Evolutionary conservation across 2,888 invertebrate genomes (phyloP).

Genomic region (Dinocampus coccinellae): DNA sequence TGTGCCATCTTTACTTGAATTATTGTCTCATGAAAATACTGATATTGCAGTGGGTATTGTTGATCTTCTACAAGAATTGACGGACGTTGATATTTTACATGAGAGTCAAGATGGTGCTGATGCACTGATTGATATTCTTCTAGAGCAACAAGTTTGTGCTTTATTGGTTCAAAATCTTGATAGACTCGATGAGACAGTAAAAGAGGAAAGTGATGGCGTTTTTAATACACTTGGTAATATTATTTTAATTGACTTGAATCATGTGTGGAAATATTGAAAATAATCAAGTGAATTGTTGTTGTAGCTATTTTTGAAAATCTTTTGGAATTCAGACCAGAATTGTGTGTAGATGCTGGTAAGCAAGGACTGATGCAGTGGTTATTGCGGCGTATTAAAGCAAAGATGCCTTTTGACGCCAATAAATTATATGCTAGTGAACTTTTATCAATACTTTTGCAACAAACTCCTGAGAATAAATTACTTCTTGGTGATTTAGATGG

Average conservation of each 20-base stretch:
- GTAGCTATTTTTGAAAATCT: conserved; percentile 94
- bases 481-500: conserved; percentile 93
- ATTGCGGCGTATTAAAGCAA: conserved; percentile 88
- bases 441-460: conserved; percentile 93
- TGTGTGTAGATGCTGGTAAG: conserved; percentile 87
- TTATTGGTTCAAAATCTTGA: conserved; percentile 93
- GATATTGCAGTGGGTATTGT: conserved; percentile 89
- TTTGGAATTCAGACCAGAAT: conserved; percentile 88
- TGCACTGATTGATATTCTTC: conserved; percentile 86
- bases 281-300: conserved; percentile 42
- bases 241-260: conserved; percentile 17
- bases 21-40: conserved; percentile 96
- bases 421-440: conserved; percentile 97
- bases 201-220: conserved; percentile 96
- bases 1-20: conserved; percentile 90
- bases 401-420: conserved; percentile 93
- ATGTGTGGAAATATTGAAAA: conserved; percentile 10
- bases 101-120: conserved; percentile 94
- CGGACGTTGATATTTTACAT: conserved; percentile 95
- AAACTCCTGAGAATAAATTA: conserved; percentile 84
- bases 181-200: conserved; percentile 90
- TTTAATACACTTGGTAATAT: conserved; percentile 87
- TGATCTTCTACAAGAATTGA: conserved; percentile 84
- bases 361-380: conserved; percentile 95
- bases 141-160: conserved; percentile 91